Percentiles rank a stretch among this genome's conserved stretches.
Evolutionary conservation across 92 coral and sea anemone genomes (phyloP).

Genomic region (Siderastrea radians): DNA sequence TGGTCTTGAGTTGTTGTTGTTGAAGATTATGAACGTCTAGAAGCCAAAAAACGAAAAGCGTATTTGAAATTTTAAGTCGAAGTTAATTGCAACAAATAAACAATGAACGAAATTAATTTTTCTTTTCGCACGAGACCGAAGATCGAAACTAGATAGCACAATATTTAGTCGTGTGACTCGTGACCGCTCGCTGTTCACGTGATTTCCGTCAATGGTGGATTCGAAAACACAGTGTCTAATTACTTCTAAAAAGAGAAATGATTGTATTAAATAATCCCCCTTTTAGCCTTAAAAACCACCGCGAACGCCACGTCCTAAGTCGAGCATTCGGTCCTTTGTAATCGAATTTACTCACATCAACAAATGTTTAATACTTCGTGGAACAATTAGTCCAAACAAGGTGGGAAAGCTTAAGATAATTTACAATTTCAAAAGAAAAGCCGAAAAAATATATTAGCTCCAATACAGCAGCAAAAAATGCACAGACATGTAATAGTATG

Average conservation of each 20-base stretch:
- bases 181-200: not conserved
- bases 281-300: slow-evolving; percentile 7
- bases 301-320: slow-evolving; percentile 3
- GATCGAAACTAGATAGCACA: not conserved
- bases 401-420: not conserved
- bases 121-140: not conserved
- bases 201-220: not conserved
- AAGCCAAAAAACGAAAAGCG: too few species aligned
- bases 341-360: not conserved
- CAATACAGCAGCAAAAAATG: not conserved
- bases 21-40: too few species aligned
- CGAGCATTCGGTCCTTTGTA: slow-evolving; percentile 5
- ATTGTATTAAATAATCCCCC: slow-evolving; percentile 1
- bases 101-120: not conserved
- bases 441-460: not conserved
- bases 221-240: not conserved
- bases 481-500: not conserved
- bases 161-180: slow-evolving; percentile 22
- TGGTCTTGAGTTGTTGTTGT: too few species aligned
- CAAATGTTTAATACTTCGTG: slow-evolving; percentile 2
- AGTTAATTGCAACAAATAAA: not conserved
- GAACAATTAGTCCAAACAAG: slow-evolving; percentile 7
- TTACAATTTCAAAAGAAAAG: not conserved
- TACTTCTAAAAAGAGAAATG: not conserved
- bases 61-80: not conserved